phyloP scores from a whole-genome alignment of 2,888 invertebrate genomes.

The Drepana falcataria region DNA sequence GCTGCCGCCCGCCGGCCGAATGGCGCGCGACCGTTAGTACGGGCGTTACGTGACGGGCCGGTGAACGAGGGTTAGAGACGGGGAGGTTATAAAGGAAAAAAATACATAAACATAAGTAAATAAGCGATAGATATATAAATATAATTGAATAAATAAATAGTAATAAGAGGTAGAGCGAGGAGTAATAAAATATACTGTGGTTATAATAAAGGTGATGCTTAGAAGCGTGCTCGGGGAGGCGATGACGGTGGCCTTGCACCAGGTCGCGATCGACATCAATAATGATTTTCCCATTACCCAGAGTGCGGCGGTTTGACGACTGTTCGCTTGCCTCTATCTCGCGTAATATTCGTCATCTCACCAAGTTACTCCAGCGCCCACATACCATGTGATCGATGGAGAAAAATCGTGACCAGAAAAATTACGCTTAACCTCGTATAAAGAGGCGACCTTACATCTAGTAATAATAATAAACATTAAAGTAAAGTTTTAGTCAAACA shows the following conservation, averaged over 20 bases:
- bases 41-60: constrained; percentile 44
- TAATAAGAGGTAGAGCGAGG: background rate
- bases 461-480: background rate
- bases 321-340: constrained; percentile 28
- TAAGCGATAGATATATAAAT: constrained; percentile 40
- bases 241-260: constrained; percentile 16
- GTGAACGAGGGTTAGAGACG: constrained; percentile 46
- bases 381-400: constrained; percentile 42
- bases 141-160: constrained; percentile 19
- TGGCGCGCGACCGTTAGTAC: constrained; percentile 17
- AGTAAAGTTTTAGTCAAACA: background rate
- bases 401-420: constrained; percentile 31
- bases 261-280: constrained; percentile 33
- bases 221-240: constrained; percentile 45
- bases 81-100: constrained; percentile 51
- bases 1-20: constrained; percentile 10
- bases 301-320: constrained; percentile 45
- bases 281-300: constrained; percentile 24
- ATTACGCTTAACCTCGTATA: constrained; percentile 22
- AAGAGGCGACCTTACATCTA: background rate
- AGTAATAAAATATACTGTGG: constrained; percentile 9
- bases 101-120: constrained; percentile 35
- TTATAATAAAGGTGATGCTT: constrained; percentile 27
- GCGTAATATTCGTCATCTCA: constrained; percentile 27
- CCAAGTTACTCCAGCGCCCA: constrained; percentile 42